Evolutionary conservation across 1,140 invertebrate genomes (phyloP).

Genomic region (Conus ventricosus): DNA sequence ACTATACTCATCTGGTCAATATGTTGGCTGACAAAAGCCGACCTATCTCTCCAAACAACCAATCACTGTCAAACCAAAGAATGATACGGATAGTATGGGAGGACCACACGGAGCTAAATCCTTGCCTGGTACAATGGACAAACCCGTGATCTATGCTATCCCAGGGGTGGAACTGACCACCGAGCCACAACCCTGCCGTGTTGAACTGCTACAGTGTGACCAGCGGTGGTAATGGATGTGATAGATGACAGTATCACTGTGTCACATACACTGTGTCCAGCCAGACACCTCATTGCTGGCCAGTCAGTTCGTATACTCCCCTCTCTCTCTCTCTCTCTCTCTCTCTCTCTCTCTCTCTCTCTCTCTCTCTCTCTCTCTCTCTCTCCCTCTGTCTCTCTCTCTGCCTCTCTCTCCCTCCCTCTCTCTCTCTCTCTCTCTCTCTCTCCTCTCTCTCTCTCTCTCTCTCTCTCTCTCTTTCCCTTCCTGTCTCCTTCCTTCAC

Average conservation of each 20-base stretch:
- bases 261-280: background rate
- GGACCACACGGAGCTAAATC: no score
- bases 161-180: background rate
- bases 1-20: background rate
- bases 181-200: background rate
- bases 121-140: no score
- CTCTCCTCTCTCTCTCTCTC: background rate
- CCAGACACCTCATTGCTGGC: background rate
- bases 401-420: no score
- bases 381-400: slow-evolving; percentile 19
- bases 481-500: no score
- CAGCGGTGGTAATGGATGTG: background rate
- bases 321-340: no score
- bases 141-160: background rate
- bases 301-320: background rate
- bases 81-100: no score
- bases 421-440: slow-evolving; percentile 25
- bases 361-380: slow-evolving; percentile 25
- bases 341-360: background rate
- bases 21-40: no score
- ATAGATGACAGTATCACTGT: background rate
- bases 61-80: no score
- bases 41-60: no score
- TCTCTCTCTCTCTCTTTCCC: no score
- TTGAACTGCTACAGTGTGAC: background rate